Conservation (phyloP, 2,888 invertebrate species). For the Pteria penguin region DNA sequence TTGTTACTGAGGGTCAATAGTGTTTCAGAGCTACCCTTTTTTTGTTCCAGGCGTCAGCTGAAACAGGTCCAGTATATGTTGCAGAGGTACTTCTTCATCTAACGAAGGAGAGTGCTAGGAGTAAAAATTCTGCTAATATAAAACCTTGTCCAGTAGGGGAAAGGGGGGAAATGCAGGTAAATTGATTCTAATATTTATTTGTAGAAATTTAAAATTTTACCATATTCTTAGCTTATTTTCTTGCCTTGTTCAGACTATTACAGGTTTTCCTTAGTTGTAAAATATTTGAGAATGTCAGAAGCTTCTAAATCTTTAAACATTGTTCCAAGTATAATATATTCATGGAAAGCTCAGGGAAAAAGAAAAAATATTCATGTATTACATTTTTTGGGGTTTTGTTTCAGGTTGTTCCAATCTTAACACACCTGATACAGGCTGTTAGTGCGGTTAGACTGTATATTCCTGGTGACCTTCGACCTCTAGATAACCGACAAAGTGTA, state of each 20-base stretch:
- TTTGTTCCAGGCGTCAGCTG: slow-evolving; percentile 81
- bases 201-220: no score
- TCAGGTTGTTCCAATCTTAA: slow-evolving; percentile 86
- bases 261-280: no score
- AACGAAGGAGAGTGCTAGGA: slow-evolving; percentile 83
- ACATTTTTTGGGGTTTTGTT: background rate
- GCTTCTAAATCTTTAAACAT: no score
- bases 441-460: slow-evolving; percentile 94
- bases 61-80: slow-evolving; percentile 85
- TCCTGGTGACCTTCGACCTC: slow-evolving; percentile 92
- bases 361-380: no score
- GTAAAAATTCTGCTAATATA: slow-evolving; percentile 69
- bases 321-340: no score
- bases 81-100: slow-evolving; percentile 92
- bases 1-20: background rate
- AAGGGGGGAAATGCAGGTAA: slow-evolving; percentile 90
- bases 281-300: no score
- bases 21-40: background rate
- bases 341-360: no score
- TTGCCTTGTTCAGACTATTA: no score
- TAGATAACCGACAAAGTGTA: slow-evolving; percentile 91
- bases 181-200: background rate
- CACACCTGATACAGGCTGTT: slow-evolving; percentile 88
- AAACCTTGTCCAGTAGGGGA: slow-evolving; percentile 83
- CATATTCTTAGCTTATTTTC: no score